phyloP scores from a whole-genome alignment of 1,140 invertebrate genomes.

The Drosophila equinoxialis region DNA sequence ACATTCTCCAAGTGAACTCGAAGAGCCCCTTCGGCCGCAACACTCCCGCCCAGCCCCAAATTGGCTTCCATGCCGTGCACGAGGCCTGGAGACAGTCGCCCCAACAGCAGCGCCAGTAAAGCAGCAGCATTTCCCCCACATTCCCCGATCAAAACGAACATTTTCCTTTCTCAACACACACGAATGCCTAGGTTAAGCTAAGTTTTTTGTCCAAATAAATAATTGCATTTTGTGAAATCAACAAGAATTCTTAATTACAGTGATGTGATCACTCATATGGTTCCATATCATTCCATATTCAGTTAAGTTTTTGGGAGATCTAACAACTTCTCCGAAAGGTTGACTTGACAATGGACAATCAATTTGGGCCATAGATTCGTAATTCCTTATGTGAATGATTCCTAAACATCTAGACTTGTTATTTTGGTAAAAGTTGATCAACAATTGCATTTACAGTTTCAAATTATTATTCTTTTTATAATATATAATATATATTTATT shows the following conservation, averaged over 20 bases:
- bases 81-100: constrained; percentile 50
- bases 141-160: constrained; percentile 31
- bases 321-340: no score
- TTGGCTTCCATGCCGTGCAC: constrained; percentile 51
- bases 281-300: no score
- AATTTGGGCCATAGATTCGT: no score
- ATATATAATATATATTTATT: constrained; percentile 38
- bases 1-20: constrained; percentile 76
- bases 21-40: constrained; percentile 76
- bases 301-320: no score
- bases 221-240: constrained; percentile 32
- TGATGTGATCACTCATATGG: no score
- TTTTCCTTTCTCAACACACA: constrained; percentile 17
- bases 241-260: neutral
- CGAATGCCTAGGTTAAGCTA: constrained; percentile 33
- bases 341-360: no score
- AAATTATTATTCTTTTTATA: constrained; percentile 4
- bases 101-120: constrained; percentile 26
- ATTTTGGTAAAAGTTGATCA: no score
- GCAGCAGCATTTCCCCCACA: constrained; percentile 15
- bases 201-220: constrained; percentile 40
- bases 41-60: constrained; percentile 68
- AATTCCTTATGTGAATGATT: no score
- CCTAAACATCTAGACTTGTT: no score
- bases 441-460: no score